A percentile compares a stretch with the other conserved stretches of the same genome.
Conservation (phyloP, 2,888 invertebrate species). For the Empis livida region DNA sequence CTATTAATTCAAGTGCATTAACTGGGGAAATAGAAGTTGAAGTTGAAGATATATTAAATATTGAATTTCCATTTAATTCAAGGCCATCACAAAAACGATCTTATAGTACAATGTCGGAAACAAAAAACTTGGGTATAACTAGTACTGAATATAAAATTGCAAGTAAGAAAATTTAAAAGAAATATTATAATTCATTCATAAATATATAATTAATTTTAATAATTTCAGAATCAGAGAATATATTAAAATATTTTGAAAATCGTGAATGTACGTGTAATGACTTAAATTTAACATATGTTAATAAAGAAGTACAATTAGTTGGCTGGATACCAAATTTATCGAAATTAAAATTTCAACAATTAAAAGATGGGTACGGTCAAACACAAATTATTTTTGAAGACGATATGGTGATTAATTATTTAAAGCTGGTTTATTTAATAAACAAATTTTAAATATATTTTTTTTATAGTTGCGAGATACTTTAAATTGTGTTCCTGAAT, state of each 20-base stretch:
- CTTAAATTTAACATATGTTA: conserved; percentile 28
- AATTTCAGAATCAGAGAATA: conserved; percentile 26
- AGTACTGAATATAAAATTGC: conserved; percentile 36
- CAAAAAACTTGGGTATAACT: conserved; percentile 26
- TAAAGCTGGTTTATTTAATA: background rate
- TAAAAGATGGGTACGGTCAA: conserved; percentile 37
- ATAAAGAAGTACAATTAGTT: conserved; percentile 28
- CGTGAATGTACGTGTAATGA: conserved; percentile 36
- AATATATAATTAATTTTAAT: background rate
- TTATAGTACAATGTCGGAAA: conserved; percentile 29
- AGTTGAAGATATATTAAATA: conserved; percentile 30
- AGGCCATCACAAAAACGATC: conserved; percentile 26
- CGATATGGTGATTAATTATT: conserved; percentile 19
- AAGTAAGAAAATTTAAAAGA: conserved; percentile 23
- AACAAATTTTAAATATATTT: background rate
- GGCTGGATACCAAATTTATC: conserved; percentile 34
- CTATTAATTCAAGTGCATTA: conserved; percentile 33
- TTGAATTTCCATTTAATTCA: conserved; percentile 15
- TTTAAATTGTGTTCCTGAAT: conserved; percentile 23
- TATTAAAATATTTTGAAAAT: conserved; percentile 34
- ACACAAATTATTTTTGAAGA: conserved; percentile 36
- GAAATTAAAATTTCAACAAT: conserved; percentile 32
- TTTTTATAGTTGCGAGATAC: conserved; percentile 21
- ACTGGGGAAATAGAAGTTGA: conserved; percentile 37
- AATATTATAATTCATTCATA: conserved; percentile 1